Evolutionary conservation across 1,140 invertebrate species (phyloP), one percentile per base, ranked within the genome.

Genomic region (Heliconius hermathena): DNA sequence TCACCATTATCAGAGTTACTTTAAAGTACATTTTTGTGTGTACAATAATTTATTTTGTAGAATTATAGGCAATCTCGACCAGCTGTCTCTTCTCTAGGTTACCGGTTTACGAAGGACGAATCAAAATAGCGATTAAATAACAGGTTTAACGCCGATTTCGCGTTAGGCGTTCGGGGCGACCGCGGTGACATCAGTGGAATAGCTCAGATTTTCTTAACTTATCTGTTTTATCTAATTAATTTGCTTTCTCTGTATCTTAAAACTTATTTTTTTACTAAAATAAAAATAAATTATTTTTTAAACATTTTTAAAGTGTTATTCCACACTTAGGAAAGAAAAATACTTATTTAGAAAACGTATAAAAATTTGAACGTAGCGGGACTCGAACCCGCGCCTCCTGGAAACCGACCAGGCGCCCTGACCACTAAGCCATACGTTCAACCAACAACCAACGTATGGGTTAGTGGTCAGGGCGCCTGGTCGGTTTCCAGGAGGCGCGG

Each of bases 21-120:
- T 54, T 72, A 78, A 46, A 36, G 49, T n/a, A 26, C 33, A 71
- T 78, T 78, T 81, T 78, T 18, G 29, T 54, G 13, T 49, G 60
- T 36, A 36, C 9, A 76, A 71, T 66, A 57, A 60, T 41, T 20
- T 79, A 66, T 41, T 79, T 54, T 66, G 66, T 36, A 54, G 60
- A 57, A 71, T 81, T 70, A 77, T 70, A 78, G 73, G n/a, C 22
- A 49, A 26, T 60, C 72, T 81, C 74, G 71, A 86, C 80, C 87
- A 87, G 83, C 85, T 83, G 88, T 79, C 76, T 84, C 82, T 86
- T 86, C 82, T 88, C 88, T 91, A 90, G 85, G 84, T 85, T 88
- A 88, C 86, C 84, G 87, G 76, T 78, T 78, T 79, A 74, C 79
- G 79, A 86, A 87, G 86, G 86, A 87, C 85, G 81, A 83, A 87